These are phyloP conservation scores for Nothobranchius kuhntae DNA, from an alignment of 2,113 vertebrate species.

Conservation along the genomic window DNA sequence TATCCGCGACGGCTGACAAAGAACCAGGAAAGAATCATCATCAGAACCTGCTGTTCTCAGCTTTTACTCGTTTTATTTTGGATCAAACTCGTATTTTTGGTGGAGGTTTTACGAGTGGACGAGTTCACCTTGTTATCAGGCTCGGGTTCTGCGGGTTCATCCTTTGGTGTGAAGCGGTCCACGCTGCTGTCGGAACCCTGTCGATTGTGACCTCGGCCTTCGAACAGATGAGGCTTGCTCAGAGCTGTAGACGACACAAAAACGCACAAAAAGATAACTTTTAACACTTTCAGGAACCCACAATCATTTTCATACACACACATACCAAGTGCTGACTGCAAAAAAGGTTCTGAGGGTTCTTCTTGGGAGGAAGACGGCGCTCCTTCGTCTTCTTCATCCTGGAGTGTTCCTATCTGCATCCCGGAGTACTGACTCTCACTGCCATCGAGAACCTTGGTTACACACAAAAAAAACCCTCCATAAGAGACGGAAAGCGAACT, in stretches of 20 bases:
- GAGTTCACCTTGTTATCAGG: constrained; percentile 86
- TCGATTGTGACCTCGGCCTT: constrained; percentile 85
- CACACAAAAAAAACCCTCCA: constrained; percentile 30
- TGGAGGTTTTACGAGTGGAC: neutral
- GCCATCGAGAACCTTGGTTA: constrained; percentile 88
- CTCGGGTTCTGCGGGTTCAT: constrained; percentile 85
- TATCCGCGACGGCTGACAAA: constrained; percentile 85
- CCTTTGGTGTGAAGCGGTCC: constrained; percentile 85
- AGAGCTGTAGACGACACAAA: constrained; percentile 77
- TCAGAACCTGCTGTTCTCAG: neutral
- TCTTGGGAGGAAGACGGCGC: constrained; percentile 67
- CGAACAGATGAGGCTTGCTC: constrained; percentile 86
- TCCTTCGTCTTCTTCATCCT: constrained; percentile 91
- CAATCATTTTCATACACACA: neutral
- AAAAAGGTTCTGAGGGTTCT: constrained; percentile 77
- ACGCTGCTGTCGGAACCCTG: constrained; percentile 91
- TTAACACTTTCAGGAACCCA: neutral
- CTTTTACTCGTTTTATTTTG: neutral
- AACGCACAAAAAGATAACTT: neutral
- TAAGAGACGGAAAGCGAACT: neutral
- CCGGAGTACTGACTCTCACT: constrained; percentile 90
- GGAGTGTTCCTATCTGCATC: constrained; percentile 88
- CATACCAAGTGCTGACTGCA: constrained; percentile 85
- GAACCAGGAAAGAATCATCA: neutral
- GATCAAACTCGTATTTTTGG: too few species aligned